Percentiles rank a stretch among this genome's conserved stretches.
Evolutionary conservation across 2,797 vertebrate genomes (phyloP).

Genomic region (Cygnus olor): DNA sequence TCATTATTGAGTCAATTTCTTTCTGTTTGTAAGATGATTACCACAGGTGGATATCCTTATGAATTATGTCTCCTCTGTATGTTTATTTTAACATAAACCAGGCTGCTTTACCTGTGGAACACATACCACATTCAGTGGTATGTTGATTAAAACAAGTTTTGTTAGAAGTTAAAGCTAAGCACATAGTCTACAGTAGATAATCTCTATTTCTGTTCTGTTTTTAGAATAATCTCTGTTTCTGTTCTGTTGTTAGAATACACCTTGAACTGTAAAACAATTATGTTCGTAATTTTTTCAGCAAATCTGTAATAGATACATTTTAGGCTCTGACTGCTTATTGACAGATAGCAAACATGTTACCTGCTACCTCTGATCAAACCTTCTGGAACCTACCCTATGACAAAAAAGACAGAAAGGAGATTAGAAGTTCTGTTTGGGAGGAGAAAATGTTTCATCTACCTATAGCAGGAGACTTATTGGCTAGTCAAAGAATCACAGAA

Average conservation of each 20-base stretch:
- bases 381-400: not conserved
- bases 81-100: not conserved
- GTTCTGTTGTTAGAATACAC: not conserved
- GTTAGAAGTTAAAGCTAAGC: not conserved
- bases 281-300: not conserved
- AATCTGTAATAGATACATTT: not conserved
- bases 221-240: not conserved
- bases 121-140: not conserved
- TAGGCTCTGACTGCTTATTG: not conserved
- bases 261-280: not conserved
- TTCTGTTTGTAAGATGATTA: not conserved
- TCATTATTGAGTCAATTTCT: not conserved
- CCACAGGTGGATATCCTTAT: not conserved
- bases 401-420: not conserved
- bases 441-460: not conserved
- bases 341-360: accelerated
- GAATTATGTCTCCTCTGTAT: not conserved
- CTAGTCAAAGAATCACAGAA: not conserved
- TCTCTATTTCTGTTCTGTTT: not conserved
- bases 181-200: not conserved
- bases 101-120: not conserved
- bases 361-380: not conserved
- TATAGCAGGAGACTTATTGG: not conserved
- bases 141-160: not conserved
- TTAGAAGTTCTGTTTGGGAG: not conserved